phyloP scores from a whole-genome alignment of 2,113 vertebrate species.

The Rhinogobius similis region DNA sequence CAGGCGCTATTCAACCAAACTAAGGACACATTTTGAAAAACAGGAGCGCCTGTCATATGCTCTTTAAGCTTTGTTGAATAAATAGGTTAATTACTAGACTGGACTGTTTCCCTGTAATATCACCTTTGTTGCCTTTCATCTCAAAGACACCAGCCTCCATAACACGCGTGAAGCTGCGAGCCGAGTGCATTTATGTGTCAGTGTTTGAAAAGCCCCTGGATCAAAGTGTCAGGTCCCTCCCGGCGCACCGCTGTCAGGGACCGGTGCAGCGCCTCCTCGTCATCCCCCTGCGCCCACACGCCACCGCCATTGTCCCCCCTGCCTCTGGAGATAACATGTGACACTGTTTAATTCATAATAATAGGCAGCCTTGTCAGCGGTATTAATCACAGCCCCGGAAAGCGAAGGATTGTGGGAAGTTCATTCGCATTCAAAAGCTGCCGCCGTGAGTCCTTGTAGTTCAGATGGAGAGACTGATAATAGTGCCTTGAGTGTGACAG shows the following conservation, averaged over 20 bases:
- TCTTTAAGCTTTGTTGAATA: neutral
- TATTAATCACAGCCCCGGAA: slow-evolving; percentile 59
- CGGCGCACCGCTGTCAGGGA: slow-evolving; percentile 30
- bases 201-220: slow-evolving; percentile 34
- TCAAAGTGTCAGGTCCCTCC: slow-evolving; percentile 42
- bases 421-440: slow-evolving; percentile 45
- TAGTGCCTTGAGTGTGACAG: slow-evolving; percentile 27
- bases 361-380: slow-evolving; percentile 60
- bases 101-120: neutral
- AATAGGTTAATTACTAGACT: neutral
- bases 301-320: slow-evolving; percentile 36
- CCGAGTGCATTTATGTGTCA: slow-evolving; percentile 17
- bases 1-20: no score
- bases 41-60: no score
- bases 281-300: slow-evolving; percentile 36
- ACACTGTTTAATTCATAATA: slow-evolving; percentile 61
- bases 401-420: slow-evolving; percentile 35
- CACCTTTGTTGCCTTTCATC: neutral
- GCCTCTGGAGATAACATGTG: slow-evolving; percentile 47
- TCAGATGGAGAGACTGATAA: slow-evolving; percentile 23
- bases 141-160: slow-evolving; percentile 5
- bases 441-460: slow-evolving; percentile 6
- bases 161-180: slow-evolving; percentile 9
- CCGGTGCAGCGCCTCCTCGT: slow-evolving; percentile 54
- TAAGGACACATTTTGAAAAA: no score